Conservation (phyloP, 2,888 invertebrate species). For the Chrysotoxum bicinctum region DNA sequence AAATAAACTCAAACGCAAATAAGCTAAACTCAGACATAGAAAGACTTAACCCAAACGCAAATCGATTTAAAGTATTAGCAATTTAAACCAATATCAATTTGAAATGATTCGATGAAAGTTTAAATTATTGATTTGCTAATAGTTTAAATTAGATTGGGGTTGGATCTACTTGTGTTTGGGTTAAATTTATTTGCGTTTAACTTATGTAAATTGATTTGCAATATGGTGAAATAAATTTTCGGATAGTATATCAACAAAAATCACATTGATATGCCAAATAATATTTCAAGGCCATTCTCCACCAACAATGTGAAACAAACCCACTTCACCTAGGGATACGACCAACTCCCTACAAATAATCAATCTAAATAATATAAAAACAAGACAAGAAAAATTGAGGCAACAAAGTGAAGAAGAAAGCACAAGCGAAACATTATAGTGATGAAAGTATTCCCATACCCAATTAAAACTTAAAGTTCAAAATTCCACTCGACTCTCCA, state of each 20-base stretch:
- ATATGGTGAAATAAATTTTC: too few relatives aligned
- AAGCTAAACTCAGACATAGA: too few relatives aligned
- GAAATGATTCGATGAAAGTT: too few relatives aligned
- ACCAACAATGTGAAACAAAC: background rate
- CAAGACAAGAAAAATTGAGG: background rate
- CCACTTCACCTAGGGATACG: background rate
- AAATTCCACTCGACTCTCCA: constrained; percentile 54
- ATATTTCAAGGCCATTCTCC: background rate
- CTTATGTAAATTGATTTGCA: too few relatives aligned
- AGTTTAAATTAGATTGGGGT: too few relatives aligned
- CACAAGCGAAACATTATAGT: background rate
- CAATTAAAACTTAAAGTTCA: constrained; percentile 72
- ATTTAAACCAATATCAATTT: too few relatives aligned
- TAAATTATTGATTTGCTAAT: too few relatives aligned
- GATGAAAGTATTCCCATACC: constrained; percentile 68
- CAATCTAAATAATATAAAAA: background rate
- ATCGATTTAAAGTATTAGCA: too few relatives aligned
- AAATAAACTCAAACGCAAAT: too few relatives aligned
- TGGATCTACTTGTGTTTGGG: too few relatives aligned
- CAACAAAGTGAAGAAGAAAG: background rate
- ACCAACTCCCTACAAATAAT: background rate
- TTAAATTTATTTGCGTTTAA: too few relatives aligned
- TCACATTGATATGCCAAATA: background rate
- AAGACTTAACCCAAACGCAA: too few relatives aligned
- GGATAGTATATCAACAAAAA: background rate